phyloP scores from a whole-genome alignment of 92 coral and sea anemone species.

The Porites divaricata region DNA sequence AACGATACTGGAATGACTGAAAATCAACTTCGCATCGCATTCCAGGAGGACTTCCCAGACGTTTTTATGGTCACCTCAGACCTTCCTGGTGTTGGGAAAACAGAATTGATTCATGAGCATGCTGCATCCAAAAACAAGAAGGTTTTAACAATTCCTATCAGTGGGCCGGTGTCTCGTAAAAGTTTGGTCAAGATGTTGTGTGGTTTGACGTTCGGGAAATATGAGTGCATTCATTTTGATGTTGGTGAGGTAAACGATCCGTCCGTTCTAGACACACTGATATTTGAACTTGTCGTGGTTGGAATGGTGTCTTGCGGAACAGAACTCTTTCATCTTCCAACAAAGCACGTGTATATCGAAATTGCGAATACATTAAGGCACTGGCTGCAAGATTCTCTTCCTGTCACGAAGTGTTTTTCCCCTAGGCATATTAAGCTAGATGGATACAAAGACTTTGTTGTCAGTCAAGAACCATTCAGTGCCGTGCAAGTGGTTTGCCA shows the following conservation, averaged over 20 bases:
- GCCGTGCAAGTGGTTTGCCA: conserved; percentile 96
- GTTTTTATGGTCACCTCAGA: conserved; percentile 83
- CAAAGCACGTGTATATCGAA: conserved; percentile 79
- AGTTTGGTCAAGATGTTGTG: conserved; percentile 69
- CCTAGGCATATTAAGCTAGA: conserved; percentile 60
- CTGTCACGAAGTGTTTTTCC: conserved; percentile 87
- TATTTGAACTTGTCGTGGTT: conserved; percentile 87
- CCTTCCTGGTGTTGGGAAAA: conserved; percentile 94
- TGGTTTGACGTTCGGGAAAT: conserved; percentile 47
- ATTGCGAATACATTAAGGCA: conserved; percentile 92
- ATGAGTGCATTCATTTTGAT: conserved; percentile 84
- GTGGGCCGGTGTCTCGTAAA: conserved; percentile 85
- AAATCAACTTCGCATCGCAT: conserved; percentile 59
- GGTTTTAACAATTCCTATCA: conserved; percentile 81
- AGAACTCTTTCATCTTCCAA: conserved; percentile 77
- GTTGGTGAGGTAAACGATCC: conserved; percentile 93
- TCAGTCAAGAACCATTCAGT: conserved; percentile 83
- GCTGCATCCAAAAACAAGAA: conserved; percentile 59
- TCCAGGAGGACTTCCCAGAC: conserved; percentile 65
- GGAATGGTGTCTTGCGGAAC: conserved; percentile 92
- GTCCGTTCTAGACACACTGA: conserved; percentile 75
- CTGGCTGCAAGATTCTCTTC: conserved; percentile 82
- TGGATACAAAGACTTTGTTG: conserved; percentile 67
- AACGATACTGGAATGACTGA: conserved; percentile 90
- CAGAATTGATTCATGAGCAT: conserved; percentile 75